Conservation (phyloP, 2,888 invertebrate species). For the Hofmannophila pseudospretella region DNA sequence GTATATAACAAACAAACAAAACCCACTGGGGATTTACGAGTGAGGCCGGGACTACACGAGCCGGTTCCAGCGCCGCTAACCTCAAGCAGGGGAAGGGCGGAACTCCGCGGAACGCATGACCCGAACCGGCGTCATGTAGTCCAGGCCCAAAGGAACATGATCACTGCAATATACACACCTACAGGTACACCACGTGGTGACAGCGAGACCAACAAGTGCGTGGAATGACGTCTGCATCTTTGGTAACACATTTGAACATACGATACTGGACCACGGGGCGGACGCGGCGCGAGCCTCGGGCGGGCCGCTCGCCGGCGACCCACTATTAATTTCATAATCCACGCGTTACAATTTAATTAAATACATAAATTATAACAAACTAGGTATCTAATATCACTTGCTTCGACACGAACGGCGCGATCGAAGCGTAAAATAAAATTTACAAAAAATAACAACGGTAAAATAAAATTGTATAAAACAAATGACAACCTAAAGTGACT, state of each 20-base stretch:
- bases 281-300: background rate
- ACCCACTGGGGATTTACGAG: constrained; percentile 40
- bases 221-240: constrained; percentile 62
- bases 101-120: too few species aligned
- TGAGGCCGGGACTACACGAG: too few species aligned
- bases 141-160: constrained; percentile 55
- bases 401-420: constrained; percentile 36
- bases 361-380: constrained; percentile 45
- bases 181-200: too few species aligned
- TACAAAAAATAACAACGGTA: constrained; percentile 66
- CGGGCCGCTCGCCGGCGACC: background rate
- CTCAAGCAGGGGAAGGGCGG: too few species aligned
- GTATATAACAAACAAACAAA: constrained; percentile 31
- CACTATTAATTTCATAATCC: background rate
- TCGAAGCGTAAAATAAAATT: constrained; percentile 64
- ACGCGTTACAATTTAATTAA: constrained; percentile 24
- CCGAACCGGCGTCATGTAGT: too few species aligned
- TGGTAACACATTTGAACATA: constrained; percentile 67
- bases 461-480: constrained; percentile 67
- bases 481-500: constrained; percentile 51
- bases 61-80: too few species aligned
- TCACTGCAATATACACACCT: constrained; percentile 23
- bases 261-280: constrained; percentile 15
- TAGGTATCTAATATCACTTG: constrained; percentile 73
- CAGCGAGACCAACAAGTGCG: constrained; percentile 18